Evolutionary conservation across 2,113 vertebrate species (phyloP).

Genomic region (Andinoacara biseriatus): DNA sequence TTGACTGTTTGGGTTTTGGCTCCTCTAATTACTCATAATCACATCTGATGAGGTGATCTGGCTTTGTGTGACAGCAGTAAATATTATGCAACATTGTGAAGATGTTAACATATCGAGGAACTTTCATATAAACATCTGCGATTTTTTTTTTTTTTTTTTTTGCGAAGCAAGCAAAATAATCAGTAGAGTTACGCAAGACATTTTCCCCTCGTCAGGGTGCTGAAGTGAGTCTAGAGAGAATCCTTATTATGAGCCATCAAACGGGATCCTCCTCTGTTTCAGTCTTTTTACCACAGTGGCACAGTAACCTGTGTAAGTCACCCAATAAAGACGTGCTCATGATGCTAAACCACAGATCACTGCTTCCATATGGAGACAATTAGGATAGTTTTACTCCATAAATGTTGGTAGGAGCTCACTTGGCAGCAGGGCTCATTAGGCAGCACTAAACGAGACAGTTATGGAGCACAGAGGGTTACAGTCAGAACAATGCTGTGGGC

Average conservation of each 20-base stretch:
- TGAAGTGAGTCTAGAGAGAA: background rate
- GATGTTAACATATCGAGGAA: slow-evolving; percentile 22
- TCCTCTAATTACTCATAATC: slow-evolving; percentile 44
- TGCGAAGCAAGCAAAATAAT: slow-evolving; percentile 16
- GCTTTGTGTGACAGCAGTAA: slow-evolving; percentile 23
- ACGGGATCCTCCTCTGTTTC: slow-evolving; percentile 1
- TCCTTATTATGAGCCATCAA: slow-evolving; percentile 26
- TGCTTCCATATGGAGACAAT: slow-evolving; percentile 64
- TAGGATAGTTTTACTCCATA: slow-evolving; percentile 57
- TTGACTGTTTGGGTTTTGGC: slow-evolving; percentile 28
- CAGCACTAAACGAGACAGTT: slow-evolving; percentile 27
- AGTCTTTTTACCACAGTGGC: slow-evolving; percentile 24
- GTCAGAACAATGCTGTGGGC: background rate
- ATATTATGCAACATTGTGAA: slow-evolving; percentile 42
- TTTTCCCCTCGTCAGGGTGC: background rate
- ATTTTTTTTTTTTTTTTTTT: background rate
- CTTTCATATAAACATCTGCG: slow-evolving; percentile 42
- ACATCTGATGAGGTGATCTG: slow-evolving; percentile 29
- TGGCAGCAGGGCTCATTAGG: slow-evolving; percentile 36
- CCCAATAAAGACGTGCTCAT: slow-evolving; percentile 36
- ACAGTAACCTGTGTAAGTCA: slow-evolving; percentile 33
- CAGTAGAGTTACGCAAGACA: background rate
- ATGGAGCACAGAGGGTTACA: background rate
- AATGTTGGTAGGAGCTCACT: slow-evolving; percentile 29
- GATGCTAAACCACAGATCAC: slow-evolving; percentile 28